phyloP scores from a whole-genome alignment of 2,888 invertebrate species.

The Amiota communis region DNA sequence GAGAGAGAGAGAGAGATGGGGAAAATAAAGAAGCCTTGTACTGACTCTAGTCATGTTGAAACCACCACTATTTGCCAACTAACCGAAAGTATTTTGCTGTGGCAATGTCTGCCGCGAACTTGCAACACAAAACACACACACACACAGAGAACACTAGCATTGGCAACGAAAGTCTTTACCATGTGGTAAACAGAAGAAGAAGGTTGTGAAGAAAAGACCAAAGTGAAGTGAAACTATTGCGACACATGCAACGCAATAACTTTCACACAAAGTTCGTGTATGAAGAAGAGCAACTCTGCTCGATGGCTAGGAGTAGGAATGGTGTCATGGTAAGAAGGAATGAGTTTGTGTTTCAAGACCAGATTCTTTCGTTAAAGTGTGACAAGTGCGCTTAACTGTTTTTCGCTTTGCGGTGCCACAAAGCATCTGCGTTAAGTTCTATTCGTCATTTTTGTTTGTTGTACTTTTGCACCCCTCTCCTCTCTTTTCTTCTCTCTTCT shows the following conservation, averaged over 20 bases:
- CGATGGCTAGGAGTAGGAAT: not conserved
- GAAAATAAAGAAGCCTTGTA: not conserved
- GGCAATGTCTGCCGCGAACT: conserved; percentile 15
- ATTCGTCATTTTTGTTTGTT: not conserved
- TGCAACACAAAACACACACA: not conserved
- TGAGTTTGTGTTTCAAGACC: not conserved
- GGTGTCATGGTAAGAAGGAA: no score
- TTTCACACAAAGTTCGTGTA: conserved; percentile 19
- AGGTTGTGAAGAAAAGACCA: not conserved
- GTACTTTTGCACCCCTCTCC: not conserved
- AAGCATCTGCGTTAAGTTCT: conserved; percentile 6
- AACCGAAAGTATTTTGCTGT: conserved; percentile 34
- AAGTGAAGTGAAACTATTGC: conserved; percentile 16
- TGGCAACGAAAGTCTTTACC: not conserved
- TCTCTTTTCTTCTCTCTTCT: not conserved
- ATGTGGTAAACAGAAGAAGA: not conserved
- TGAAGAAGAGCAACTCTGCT: conserved; percentile 28
- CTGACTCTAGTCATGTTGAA: conserved; percentile 2
- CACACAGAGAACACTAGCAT: not conserved
- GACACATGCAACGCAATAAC: conserved; percentile 29
- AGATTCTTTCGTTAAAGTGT: conserved; percentile 16
- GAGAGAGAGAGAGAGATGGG: no score
- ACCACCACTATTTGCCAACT: conserved; percentile 31
- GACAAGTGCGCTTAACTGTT: conserved; percentile 28
- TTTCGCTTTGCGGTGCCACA: conserved; percentile 13